Percentiles rank a stretch among this genome's conserved stretches.
Conservation (phyloP, 2,888 invertebrate genomes). For the Plagodis pulveraria region DNA sequence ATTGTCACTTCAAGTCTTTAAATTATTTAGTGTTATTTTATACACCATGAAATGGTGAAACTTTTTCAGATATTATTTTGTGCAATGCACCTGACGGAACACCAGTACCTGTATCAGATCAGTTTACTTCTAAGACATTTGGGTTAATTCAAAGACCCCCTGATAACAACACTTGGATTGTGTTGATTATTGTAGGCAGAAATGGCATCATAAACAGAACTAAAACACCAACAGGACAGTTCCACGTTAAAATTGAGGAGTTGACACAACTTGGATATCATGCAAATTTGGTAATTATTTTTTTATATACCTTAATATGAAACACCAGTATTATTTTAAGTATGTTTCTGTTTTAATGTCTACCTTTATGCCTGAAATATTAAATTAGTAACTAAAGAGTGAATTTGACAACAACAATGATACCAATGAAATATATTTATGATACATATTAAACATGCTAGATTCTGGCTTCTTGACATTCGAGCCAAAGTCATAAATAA, state of each 20-base stretch:
- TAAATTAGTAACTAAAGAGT: too few species aligned
- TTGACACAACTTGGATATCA: slow-evolving; percentile 85
- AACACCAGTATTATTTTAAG: background rate
- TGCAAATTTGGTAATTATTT: slow-evolving; percentile 78
- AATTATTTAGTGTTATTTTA: too few species aligned
- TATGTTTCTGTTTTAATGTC: too few species aligned
- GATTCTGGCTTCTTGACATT: too few species aligned
- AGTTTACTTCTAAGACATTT: slow-evolving; percentile 77
- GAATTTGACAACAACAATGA: too few species aligned
- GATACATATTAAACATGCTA: too few species aligned
- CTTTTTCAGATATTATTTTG: slow-evolving; percentile 84
- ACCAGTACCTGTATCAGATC: slow-evolving; percentile 72
- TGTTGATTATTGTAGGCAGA: slow-evolving; percentile 85
- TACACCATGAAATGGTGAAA: too few species aligned
- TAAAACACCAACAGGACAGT: slow-evolving; percentile 81
- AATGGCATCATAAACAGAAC: slow-evolving; percentile 84
- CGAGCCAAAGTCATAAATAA: too few species aligned
- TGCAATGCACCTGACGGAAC: slow-evolving; percentile 82
- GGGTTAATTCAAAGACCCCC: slow-evolving; percentile 69
- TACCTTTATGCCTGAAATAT: too few species aligned
- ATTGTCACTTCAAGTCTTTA: too few species aligned
- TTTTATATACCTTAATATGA: background rate
- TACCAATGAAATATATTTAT: too few species aligned
- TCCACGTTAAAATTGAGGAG: slow-evolving; percentile 87
- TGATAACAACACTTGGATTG: slow-evolving; percentile 79